These are phyloP conservation scores for Echinops telfairi DNA, from an alignment of 2,113 vertebrate genomes.

Conservation along the genomic window DNA sequence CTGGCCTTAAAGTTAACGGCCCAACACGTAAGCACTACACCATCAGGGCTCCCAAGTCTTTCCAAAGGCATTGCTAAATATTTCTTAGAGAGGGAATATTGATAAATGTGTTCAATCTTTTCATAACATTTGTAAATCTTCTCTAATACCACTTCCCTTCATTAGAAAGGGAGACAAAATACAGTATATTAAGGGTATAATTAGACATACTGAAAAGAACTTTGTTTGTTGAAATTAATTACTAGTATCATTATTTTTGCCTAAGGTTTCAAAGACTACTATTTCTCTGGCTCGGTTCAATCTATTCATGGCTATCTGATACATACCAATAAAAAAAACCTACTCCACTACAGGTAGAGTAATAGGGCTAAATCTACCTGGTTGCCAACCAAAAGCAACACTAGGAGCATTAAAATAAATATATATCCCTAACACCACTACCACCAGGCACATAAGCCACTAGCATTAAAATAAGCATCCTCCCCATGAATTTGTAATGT, in stretches of 20 bases:
- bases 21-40: too few relatives aligned
- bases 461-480: constrained; percentile 77
- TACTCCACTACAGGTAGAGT: constrained; percentile 47
- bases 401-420: constrained; percentile 72
- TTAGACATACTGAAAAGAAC: background rate
- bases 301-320: constrained; percentile 60
- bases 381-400: constrained; percentile 74
- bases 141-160: background rate
- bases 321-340: constrained; percentile 69
- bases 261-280: too few relatives aligned
- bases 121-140: background rate
- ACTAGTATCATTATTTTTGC: too few relatives aligned
- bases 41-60: background rate
- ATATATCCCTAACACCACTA: too few relatives aligned
- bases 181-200: background rate
- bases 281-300: constrained; percentile 66
- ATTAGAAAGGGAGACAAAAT: constrained; percentile 24
- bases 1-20: too few relatives aligned
- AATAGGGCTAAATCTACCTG: constrained; percentile 77
- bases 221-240: background rate
- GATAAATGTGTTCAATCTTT: background rate
- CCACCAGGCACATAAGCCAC: constrained; percentile 21
- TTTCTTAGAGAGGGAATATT: background rate
- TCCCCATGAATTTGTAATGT: constrained; percentile 76
- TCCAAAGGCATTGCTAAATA: constrained; percentile 15